Percentiles rank a stretch among this genome's conserved stretches.
Evolutionary conservation across 2,797 vertebrate genomes (phyloP).

Genomic region (Melanotaenia parkinsoni): DNA sequence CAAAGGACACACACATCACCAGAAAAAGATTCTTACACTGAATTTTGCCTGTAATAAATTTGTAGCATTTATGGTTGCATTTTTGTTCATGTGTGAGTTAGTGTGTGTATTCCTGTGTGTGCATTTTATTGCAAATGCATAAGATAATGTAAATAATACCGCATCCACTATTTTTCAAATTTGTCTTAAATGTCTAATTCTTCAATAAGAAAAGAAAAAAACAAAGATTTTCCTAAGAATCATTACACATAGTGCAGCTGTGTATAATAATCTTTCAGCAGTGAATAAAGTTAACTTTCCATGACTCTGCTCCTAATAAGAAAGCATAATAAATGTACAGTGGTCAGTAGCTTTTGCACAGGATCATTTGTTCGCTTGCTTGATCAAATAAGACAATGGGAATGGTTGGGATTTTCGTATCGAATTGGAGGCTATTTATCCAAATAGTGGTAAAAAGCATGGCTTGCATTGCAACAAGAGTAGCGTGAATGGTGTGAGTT

Average conservation of each 20-base stretch:
- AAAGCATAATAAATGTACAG: background rate
- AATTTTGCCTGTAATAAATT: background rate
- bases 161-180: no score
- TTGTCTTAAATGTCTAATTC: no score
- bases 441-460: background rate
- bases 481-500: conserved; percentile 32
- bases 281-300: background rate
- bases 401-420: background rate
- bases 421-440: background rate
- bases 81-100: no score
- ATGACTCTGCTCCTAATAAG: conserved; percentile 4
- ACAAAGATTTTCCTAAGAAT: background rate
- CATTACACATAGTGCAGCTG: background rate
- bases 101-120: no score
- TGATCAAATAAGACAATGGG: background rate
- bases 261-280: background rate
- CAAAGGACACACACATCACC: background rate
- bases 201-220: no score
- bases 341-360: conserved; percentile 3
- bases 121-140: no score
- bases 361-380: background rate
- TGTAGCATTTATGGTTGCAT: no score
- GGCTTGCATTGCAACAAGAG: conserved; percentile 3
- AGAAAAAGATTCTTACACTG: background rate
- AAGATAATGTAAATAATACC: no score